phyloP scores from a whole-genome alignment of 2,888 invertebrate genomes.

The Morinoia aosen region DNA sequence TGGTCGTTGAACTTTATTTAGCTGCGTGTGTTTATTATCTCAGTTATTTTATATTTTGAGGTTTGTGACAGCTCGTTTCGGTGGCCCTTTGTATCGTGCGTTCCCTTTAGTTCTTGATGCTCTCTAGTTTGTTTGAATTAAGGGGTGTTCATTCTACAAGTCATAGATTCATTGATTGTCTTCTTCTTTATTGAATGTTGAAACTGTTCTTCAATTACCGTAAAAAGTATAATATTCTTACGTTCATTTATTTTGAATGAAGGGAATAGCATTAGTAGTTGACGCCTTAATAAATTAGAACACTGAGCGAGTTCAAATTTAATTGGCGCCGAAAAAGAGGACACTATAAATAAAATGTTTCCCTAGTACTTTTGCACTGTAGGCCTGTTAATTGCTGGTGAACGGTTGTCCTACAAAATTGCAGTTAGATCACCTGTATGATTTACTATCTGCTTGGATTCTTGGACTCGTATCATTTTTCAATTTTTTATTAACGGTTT shows the following conservation, averaged over 20 bases:
- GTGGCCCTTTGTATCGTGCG: neutral
- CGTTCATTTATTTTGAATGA: no score
- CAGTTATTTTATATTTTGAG: neutral
- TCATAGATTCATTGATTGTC: neutral
- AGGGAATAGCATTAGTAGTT: no score
- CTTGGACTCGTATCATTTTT: neutral
- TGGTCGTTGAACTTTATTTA: neutral
- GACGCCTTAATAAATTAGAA: no score
- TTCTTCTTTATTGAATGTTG: neutral
- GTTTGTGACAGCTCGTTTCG: neutral
- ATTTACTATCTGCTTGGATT: neutral
- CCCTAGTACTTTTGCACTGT: neutral
- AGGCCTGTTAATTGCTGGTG: neutral
- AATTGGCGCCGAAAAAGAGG: no score
- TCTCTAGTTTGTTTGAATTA: neutral
- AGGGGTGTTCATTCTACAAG: neutral
- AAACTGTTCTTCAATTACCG: neutral
- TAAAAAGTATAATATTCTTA: neutral
- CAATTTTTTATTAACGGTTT: neutral
- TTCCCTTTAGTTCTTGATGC: neutral
- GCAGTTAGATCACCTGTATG: neutral
- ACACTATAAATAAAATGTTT: neutral
- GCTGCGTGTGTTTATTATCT: neutral
- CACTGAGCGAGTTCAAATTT: no score
- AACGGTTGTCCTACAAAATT: neutral